These are phyloP conservation scores for Lordiphosa fenestrarum DNA, from an alignment of 2,888 invertebrate species.

Conservation along the genomic window DNA sequence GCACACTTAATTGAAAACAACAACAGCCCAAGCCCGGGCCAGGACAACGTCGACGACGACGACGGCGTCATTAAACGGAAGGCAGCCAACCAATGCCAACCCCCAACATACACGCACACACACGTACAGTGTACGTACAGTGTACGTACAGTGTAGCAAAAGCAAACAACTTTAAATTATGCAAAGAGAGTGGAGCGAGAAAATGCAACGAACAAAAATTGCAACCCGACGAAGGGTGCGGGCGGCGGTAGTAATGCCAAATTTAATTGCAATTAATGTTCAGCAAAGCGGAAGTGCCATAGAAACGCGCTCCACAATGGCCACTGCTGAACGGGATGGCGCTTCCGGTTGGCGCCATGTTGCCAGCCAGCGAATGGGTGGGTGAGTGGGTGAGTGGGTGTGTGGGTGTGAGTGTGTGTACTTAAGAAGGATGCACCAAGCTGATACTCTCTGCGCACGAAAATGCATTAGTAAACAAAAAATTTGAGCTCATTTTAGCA, in stretches of 20 bases:
- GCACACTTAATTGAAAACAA: constrained; percentile 68
- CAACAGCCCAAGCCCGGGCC: constrained; percentile 36
- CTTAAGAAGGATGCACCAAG: not conserved
- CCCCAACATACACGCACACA: not conserved
- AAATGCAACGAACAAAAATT: constrained; percentile 53
- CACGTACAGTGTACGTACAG: not conserved
- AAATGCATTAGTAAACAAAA: too few relatives aligned
- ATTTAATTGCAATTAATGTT: constrained; percentile 72
- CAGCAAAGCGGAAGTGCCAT: constrained; percentile 63
- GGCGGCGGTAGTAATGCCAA: constrained; percentile 49
- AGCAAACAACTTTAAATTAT: constrained; percentile 62
- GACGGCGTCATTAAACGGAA: constrained; percentile 10
- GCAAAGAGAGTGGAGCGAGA: constrained; percentile 40
- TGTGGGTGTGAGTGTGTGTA: too few relatives aligned
- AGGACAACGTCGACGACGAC: constrained; percentile 8
- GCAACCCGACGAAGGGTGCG: constrained; percentile 29
- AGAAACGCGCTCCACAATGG: constrained; percentile 33
- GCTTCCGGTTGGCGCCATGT: constrained; percentile 54
- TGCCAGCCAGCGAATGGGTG: constrained; percentile 25
- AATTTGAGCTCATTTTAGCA: too few relatives aligned
- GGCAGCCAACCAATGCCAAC: not conserved
- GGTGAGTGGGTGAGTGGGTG: not conserved
- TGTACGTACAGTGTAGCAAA: constrained; percentile 11
- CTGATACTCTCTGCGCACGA: constrained; percentile 3
- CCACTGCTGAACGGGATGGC: constrained; percentile 35